Evolutionary conservation across 1,140 invertebrate genomes (phyloP).

Genomic region (Drosophila tristis): DNA sequence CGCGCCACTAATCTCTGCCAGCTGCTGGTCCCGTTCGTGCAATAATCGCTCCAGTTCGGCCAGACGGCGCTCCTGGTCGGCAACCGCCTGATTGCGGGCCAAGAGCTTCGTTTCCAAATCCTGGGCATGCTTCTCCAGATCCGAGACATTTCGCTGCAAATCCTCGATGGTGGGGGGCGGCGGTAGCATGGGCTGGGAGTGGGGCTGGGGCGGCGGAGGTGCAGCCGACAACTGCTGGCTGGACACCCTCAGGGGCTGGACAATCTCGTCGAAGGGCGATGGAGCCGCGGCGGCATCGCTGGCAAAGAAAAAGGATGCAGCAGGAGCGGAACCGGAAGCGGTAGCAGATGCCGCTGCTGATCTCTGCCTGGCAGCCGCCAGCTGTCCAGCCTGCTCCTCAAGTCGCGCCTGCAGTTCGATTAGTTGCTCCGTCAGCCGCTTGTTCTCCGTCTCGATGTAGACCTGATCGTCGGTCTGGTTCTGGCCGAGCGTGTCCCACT

Average conservation of each 20-base stretch:
- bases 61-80: constrained; percentile 52
- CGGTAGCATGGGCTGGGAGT: background rate
- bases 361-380: constrained; percentile 2
- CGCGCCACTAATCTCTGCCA: constrained; percentile 23
- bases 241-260: constrained; percentile 48
- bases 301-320: constrained; percentile 71
- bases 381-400: constrained; percentile 61
- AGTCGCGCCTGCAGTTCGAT: constrained; percentile 75
- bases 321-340: constrained; percentile 1
- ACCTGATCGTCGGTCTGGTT: constrained; percentile 83
- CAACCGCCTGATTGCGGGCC: constrained; percentile 39
- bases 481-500: constrained; percentile 77
- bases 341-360: constrained; percentile 4
- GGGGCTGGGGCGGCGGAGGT: constrained; percentile 7
- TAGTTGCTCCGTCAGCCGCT: constrained; percentile 70
- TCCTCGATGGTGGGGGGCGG: constrained; percentile 75
- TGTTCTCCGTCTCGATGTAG: constrained; percentile 82
- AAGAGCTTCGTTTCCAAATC: constrained; percentile 67
- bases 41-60: constrained; percentile 33
- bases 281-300: constrained; percentile 49
- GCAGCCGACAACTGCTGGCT: constrained; percentile 7
- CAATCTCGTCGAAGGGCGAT: constrained; percentile 76
- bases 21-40: constrained; percentile 30
- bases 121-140: constrained; percentile 80
- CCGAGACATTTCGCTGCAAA: constrained; percentile 77